Evolutionary conservation across 2,797 vertebrate species (phyloP), one percentile per base, ranked within the genome.

Genomic region (Coracias cyanogaster): DNA sequence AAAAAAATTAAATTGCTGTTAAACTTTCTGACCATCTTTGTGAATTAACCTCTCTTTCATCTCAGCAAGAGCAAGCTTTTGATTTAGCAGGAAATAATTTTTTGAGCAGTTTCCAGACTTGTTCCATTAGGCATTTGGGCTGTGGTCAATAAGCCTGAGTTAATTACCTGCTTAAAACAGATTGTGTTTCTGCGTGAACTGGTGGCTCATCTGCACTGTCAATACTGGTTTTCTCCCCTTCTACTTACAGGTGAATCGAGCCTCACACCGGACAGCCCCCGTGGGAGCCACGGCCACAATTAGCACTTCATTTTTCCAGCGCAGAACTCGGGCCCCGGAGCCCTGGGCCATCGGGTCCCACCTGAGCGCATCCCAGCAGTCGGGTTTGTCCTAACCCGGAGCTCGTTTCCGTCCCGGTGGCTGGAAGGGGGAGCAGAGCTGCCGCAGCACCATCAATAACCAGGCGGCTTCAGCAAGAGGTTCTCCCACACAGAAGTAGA

Each of bases 1-100:
- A 95, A 71, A 92, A 88, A 96, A 93, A 95, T 95, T 91, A 97
- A 96, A 96, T 84, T 91, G 96, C 93, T 92, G 90, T 96, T 96
- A 93, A 95, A 96, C 89, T 96, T 96, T 96, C 86, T 94, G 91
- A 76, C 66, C 84, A 89, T 93, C 94, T 96, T 94, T 87, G 90
- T 86, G 80, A 95, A 93, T 97, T 84, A 97, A 92, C 69, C 88
- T 93, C 77, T 94, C 93, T 92, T 95, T 95, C 93, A 86, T 94
- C 84, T 95, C 58, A 6, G 84, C 58, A 46, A 64, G 54, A 51
- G 55, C 49, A 79, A n/a, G 66, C 93, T 96, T 95, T 92, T 88
- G 84, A 94, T 95, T 96, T 78, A 92, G 90, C 84, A 94, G 88
- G 91, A 97, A 95, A 93, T 76, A 93, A 93, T 95, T 92, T 79